phyloP scores from a whole-genome alignment of 1,140 invertebrate species.

The Gryllus bimaculatus region DNA sequence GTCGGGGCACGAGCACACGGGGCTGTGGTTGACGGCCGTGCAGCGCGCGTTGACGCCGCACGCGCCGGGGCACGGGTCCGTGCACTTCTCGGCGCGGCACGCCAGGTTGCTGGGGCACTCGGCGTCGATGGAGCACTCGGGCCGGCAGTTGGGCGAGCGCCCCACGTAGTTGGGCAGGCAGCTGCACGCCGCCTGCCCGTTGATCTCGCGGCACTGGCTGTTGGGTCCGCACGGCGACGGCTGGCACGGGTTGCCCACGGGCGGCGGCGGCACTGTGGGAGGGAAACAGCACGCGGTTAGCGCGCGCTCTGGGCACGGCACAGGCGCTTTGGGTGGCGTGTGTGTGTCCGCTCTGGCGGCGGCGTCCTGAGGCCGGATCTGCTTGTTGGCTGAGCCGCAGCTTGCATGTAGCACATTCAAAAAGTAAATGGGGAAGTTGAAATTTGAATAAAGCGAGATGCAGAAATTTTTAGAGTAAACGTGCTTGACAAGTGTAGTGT shows the following conservation, averaged over 20 bases:
- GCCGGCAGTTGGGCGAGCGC: constrained; percentile 65
- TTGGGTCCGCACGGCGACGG: constrained; percentile 70
- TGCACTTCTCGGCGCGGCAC: constrained; percentile 68
- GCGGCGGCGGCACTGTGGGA: constrained; percentile 12
- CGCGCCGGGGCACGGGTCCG: constrained; percentile 65
- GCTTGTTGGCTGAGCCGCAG: too few species aligned
- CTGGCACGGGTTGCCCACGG: constrained; percentile 48
- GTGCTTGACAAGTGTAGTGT: background rate
- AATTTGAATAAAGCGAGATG: too few species aligned
- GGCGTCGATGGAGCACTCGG: constrained; percentile 62
- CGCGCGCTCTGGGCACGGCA: too few species aligned
- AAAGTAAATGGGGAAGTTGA: too few species aligned
- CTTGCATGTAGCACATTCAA: too few species aligned
- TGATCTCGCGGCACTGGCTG: constrained; percentile 61
- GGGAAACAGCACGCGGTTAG: too few species aligned
- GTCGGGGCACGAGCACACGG: constrained; percentile 58
- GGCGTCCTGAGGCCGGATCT: too few species aligned
- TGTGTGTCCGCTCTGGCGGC: too few species aligned
- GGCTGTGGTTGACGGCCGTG: constrained; percentile 64
- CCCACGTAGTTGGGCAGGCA: constrained; percentile 64
- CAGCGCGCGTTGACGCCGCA: constrained; percentile 67
- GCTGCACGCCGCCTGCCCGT: constrained; percentile 60
- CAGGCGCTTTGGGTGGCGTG: too few species aligned
- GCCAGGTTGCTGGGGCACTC: constrained; percentile 65
- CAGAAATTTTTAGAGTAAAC: background rate